Evolutionary conservation across 2,797 vertebrate species (phyloP).

Genomic region (Miopithecus talapoin): DNA sequence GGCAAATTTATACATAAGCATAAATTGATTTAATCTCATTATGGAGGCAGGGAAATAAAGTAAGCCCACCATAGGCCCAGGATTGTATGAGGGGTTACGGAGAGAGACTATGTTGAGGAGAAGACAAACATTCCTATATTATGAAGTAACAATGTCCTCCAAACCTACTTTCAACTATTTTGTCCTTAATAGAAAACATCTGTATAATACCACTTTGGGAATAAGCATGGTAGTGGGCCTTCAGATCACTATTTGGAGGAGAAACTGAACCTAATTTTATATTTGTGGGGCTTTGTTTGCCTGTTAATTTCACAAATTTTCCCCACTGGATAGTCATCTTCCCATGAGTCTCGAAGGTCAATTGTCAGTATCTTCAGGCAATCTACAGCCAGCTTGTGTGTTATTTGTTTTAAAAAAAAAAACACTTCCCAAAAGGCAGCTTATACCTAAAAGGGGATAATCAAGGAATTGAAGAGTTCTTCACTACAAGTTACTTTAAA

Average conservation of each 20-base stretch:
- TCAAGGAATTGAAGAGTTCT: not conserved
- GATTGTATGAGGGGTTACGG: not conserved
- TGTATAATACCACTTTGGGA: not conserved
- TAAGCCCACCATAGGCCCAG: not conserved
- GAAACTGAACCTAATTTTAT: not conserved
- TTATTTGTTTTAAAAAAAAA: not conserved
- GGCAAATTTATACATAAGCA: not conserved
- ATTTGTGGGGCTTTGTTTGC: not conserved
- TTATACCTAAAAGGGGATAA: not conserved
- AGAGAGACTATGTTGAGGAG: not conserved
- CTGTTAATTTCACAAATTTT: not conserved
- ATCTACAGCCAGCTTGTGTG: not conserved
- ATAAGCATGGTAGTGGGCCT: not conserved
- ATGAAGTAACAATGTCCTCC: not conserved
- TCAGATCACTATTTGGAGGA: not conserved
- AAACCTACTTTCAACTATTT: not conserved
- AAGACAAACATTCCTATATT: not conserved
- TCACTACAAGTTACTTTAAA: not conserved
- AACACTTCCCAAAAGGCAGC: not conserved
- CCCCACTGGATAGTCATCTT: not conserved
- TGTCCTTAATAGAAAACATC: not conserved
- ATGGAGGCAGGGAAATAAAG: not conserved
- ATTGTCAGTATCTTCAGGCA: not conserved
- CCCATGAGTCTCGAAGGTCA: not conserved
- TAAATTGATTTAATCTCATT: not conserved